Evolutionary conservation across 2,888 invertebrate species (phyloP).

Genomic region (Chromoteleia sp.): DNA sequence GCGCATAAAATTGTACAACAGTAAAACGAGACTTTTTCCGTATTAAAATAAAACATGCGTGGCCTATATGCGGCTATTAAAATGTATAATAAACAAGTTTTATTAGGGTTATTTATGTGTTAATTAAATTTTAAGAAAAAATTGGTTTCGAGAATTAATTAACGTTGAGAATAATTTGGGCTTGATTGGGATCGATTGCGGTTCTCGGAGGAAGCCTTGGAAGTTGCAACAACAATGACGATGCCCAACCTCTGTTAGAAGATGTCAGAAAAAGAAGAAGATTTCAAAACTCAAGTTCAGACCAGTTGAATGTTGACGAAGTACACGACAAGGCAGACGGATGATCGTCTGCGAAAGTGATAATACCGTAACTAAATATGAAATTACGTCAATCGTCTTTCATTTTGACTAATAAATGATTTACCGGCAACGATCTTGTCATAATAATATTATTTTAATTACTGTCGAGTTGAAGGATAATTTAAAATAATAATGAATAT

Average conservation of each 20-base stretch:
- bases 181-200: slow-evolving; percentile 16
- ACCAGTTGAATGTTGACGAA: slow-evolving; percentile 9
- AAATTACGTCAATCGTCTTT: too few relatives aligned
- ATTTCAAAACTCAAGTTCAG: slow-evolving; percentile 28
- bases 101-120: slow-evolving; percentile 1
- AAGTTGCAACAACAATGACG: slow-evolving; percentile 14
- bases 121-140: not conserved
- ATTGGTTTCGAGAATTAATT: slow-evolving; percentile 9
- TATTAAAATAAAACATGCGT: too few relatives aligned
- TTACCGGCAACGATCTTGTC: too few relatives aligned
- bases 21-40: too few relatives aligned
- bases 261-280: slow-evolving; percentile 6
- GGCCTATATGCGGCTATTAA: too few relatives aligned
- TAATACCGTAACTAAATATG: too few relatives aligned
- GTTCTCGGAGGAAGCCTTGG: slow-evolving; percentile 14
- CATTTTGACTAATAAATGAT: too few relatives aligned
- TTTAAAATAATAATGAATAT: too few relatives aligned
- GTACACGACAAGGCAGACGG: not conserved
- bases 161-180: not conserved
- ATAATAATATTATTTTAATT: too few relatives aligned
- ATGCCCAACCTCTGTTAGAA: not conserved
- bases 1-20: too few relatives aligned
- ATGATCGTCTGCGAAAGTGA: too few relatives aligned
- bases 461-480: too few relatives aligned
- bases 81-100: slow-evolving; percentile 4